Base-by-base conservation (phyloP, 2,797 vertebrate genomes). In the Rhinatrema bivittatum region DNA sequence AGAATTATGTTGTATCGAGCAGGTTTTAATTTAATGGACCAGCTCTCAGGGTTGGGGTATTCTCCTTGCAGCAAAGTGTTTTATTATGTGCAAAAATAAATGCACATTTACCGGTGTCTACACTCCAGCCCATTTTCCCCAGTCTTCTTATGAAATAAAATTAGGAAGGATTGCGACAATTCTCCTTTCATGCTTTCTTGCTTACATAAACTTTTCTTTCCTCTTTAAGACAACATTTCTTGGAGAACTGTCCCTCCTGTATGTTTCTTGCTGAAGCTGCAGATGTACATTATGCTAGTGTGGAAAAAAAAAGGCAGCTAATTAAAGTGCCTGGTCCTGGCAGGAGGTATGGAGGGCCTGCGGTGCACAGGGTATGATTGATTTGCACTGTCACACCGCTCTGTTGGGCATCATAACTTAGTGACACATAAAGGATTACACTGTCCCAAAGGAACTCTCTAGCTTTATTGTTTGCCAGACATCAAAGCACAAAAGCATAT, bases 401-500 rank as follows among this genome's bases (percentile, higher is more conserved):
- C 91, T 79, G 89, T 86, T 90, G 90, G 90, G 83, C 63, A 81
- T 88, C 88, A 82, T 74, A 74, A 84, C 82, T 79, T 70, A 79
- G 86, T 71, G 81, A 86, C 87, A 87, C 86, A 89, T 85, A 87
- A 86, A 88, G 87, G 85, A 90, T 89, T 86, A 87, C 82, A 85
- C 81, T 75, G 82, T 89, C 87, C 83, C 76, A 68, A 71, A 69
- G 84, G 83, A 78, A 79, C 78, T 59, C 69, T 75, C 60, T 69
- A 76, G 74, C 76, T 50, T 85, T 82, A 89, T 91, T 88, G 89
- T 90, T 78, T 65, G 33, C 63, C 72, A 71, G 72, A 91, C 89
- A 87, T 95, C 91, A 97, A 95, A 95, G 90, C 78, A 68, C 70
- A 74, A 72, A 70, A 66, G 72, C 71, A 68, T 82, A 89, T 92